Evolutionary conservation across 2,113 vertebrate species (phyloP).

Genomic region (Lepisosteus oculatus): DNA sequence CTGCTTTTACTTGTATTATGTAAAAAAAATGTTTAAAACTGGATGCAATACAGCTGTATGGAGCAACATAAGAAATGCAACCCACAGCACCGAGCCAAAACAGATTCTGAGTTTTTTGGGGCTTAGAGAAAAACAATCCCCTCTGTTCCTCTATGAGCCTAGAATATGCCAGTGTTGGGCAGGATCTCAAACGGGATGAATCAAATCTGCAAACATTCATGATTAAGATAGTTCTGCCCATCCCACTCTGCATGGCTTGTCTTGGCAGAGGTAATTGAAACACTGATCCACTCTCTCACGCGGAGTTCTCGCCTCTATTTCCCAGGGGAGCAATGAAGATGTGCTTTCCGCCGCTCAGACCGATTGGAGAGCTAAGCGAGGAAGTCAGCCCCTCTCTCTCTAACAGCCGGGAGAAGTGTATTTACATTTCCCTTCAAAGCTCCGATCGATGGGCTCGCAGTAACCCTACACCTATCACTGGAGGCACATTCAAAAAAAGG

Average conservation of each 20-base stretch:
- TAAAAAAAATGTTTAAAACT: too few relatives aligned
- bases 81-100: too few relatives aligned
- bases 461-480: constrained; percentile 5
- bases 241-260: background rate
- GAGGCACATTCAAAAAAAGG: background rate
- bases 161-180: background rate
- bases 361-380: constrained; percentile 26
- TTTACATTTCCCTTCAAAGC: constrained; percentile 14
- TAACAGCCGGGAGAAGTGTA: constrained; percentile 4
- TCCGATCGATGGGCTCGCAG: constrained; percentile 17
- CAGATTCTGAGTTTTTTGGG: too few relatives aligned
- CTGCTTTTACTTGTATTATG: too few relatives aligned
- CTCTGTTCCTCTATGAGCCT: background rate
- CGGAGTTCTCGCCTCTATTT: constrained; percentile 3
- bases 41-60: too few relatives aligned
- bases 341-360: constrained; percentile 7
- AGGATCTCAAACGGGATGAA: background rate
- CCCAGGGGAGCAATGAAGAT: constrained; percentile 23
- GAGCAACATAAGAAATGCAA: too few relatives aligned
- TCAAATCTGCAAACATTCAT: background rate
- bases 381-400: constrained; percentile 20
- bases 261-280: constrained; percentile 14
- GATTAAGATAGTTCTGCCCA: background rate
- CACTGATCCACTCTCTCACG: background rate
- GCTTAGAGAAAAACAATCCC: too few relatives aligned